These are phyloP conservation scores for Rugalucina vietnamica DNA, from an alignment of 2,888 invertebrate species.

Conservation along the genomic window DNA sequence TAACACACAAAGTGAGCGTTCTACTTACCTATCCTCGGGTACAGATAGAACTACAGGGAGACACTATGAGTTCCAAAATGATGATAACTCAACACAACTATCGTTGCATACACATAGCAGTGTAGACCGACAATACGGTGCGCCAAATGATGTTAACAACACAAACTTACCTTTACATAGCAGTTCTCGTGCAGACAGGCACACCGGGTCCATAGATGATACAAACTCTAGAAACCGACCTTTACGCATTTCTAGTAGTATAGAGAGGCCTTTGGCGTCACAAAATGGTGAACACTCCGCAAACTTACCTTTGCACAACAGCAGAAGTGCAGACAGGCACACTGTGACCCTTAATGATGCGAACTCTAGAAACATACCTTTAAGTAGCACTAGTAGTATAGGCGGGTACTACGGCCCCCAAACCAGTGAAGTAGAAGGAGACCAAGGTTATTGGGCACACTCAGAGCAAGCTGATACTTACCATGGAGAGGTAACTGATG, in stretches of 20 bases:
- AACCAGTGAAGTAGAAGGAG: not conserved
- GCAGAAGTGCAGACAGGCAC: not conserved
- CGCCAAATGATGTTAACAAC: not conserved
- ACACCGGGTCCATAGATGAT: too few species aligned
- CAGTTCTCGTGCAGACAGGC: too few species aligned
- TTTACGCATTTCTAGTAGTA: too few species aligned
- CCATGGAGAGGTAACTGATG: not conserved
- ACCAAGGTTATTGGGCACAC: not conserved
- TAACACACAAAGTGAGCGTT: not conserved
- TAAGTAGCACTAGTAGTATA: not conserved
- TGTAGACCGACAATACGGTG: not conserved
- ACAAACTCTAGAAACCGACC: too few species aligned
- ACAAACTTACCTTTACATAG: too few species aligned
- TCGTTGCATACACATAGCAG: not conserved
- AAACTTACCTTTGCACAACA: too few species aligned
- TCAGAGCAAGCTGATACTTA: not conserved
- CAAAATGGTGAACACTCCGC: too few species aligned
- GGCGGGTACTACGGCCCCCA: not conserved
- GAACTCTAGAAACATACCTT: not conserved
- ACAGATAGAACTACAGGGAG: not conserved
- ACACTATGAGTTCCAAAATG: not conserved
- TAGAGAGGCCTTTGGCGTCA: too few species aligned
- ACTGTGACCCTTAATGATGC: not conserved
- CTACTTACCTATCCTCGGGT: not conserved
- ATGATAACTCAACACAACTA: not conserved